Evolutionary conservation across 2,113 vertebrate species (phyloP).

Genomic region (Oreochromis tanganicae): DNA sequence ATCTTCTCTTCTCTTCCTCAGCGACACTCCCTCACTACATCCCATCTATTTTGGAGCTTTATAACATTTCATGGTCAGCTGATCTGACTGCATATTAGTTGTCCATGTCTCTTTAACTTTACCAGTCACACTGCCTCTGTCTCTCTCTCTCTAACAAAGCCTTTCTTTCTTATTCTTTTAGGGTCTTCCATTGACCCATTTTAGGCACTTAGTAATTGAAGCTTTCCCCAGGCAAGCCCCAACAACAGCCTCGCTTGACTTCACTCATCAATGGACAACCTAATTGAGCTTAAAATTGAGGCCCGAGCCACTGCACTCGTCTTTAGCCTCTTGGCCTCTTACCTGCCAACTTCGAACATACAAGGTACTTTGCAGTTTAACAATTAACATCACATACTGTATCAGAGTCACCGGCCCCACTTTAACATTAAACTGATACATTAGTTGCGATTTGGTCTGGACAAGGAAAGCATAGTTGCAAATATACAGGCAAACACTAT

Average conservation of each 20-base stretch:
- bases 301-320: neutral
- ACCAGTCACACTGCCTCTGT: neutral
- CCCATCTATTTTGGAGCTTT: neutral
- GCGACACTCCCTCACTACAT: neutral
- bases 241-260: neutral
- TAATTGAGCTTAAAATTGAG: constrained; percentile 36
- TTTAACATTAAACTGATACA: neutral
- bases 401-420: neutral
- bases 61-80: constrained; percentile 20
- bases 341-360: neutral
- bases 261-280: constrained; percentile 1
- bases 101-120: neutral
- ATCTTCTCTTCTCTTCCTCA: neutral
- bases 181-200: neutral
- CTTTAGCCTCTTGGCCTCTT: neutral
- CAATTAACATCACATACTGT: neutral
- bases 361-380: neutral
- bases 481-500: neutral
- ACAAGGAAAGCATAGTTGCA: neutral
- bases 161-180: neutral
- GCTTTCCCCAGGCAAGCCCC: neutral
- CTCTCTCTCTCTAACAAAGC: neutral
- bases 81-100: neutral
- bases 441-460: neutral
- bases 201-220: neutral